phyloP scores from a whole-genome alignment of 2,797 vertebrate genomes.

The Coendou prehensilis region DNA sequence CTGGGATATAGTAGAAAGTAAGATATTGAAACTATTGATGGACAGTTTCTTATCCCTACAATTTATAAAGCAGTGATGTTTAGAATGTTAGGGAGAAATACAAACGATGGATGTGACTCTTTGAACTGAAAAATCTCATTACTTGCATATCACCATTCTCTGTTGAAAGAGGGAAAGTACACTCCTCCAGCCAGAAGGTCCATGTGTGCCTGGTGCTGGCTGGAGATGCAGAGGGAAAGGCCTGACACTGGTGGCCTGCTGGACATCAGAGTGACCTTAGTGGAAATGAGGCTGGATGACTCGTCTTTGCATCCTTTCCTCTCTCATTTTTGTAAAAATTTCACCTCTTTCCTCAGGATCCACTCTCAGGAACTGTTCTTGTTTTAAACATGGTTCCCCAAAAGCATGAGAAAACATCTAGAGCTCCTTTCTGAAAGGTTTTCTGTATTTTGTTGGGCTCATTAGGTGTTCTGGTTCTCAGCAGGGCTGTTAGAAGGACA shows the following conservation, averaged over 20 bases:
- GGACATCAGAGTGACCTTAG: neutral
- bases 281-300: rapidly evolving
- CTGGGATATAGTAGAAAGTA: neutral
- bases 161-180: neutral
- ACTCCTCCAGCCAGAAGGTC: neutral
- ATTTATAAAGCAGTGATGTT: neutral
- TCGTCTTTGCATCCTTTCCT: neutral
- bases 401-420: neutral
- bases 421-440: neutral
- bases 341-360: neutral
- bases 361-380: neutral
- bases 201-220: neutral
- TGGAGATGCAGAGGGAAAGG: neutral
- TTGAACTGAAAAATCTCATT: neutral
- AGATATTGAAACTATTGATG: neutral
- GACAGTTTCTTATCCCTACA: neutral
- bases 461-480: neutral
- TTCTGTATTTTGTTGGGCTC: neutral
- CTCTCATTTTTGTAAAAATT: neutral
- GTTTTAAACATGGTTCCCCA: neutral
- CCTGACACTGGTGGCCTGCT: neutral
- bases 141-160: neutral
- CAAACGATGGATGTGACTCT: neutral
- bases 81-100: neutral
- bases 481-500: neutral